Percentiles rank a stretch among this genome's conserved stretches.
Conservation (phyloP, 2,888 invertebrate species). For the Vandiemenella viatica region DNA sequence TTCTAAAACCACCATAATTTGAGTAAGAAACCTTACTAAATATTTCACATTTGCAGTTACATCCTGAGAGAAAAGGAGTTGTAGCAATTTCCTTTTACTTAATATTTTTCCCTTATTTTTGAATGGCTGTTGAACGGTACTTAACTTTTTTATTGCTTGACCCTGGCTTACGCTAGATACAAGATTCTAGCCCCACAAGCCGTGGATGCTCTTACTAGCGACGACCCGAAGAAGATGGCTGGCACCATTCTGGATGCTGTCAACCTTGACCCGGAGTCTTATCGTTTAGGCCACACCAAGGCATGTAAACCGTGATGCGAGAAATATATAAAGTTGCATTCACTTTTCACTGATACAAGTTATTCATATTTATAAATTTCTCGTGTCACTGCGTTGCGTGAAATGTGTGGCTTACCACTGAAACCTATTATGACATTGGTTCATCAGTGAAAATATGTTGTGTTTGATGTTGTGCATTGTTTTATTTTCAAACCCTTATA, state of each 20-base stretch:
- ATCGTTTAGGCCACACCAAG: constrained; percentile 96
- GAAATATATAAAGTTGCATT: no score
- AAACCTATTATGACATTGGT: background rate
- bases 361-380: no score
- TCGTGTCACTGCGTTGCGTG: no score
- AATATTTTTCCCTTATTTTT: no score
- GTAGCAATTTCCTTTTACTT: no score
- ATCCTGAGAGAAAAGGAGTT: no score
- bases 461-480: background rate
- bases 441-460: background rate
- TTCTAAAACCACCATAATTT: no score
- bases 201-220: constrained; percentile 47
- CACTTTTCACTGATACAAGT: background rate
- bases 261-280: constrained; percentile 78
- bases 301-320: constrained; percentile 46
- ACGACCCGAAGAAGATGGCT: constrained; percentile 70
- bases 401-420: background rate
- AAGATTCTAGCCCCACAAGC: constrained; percentile 94
- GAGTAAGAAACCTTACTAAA: no score
- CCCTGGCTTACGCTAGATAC: constrained; percentile 72
- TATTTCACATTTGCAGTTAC: no score
- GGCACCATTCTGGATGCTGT: constrained; percentile 66
- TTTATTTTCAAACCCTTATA: background rate
- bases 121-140: no score
- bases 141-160: no score